Evolutionary conservation across 2,888 invertebrate genomes (phyloP).

Genomic region (Prostheceraeus crozeri): DNA sequence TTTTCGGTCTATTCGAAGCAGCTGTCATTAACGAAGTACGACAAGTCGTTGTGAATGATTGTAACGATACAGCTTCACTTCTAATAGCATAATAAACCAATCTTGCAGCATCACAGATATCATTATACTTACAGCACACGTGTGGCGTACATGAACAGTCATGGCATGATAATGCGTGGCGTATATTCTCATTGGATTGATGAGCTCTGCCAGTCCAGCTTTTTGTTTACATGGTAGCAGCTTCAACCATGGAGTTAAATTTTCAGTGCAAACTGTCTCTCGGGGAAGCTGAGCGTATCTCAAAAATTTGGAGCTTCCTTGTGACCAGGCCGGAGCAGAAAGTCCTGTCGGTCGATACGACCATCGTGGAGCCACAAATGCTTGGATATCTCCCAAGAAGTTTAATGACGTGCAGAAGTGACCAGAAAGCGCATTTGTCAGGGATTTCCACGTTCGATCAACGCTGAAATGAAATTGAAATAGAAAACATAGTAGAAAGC

Average conservation of each 20-base stretch:
- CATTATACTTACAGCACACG: constrained; percentile 64
- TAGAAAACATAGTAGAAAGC: neutral
- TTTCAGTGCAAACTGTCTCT: constrained; percentile 96
- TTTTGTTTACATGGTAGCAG: constrained; percentile 78
- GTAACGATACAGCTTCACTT: no score
- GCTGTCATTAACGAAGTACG: no score
- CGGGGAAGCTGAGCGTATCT: constrained; percentile 79
- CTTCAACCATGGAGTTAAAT: constrained; percentile 95
- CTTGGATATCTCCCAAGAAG: constrained; percentile 77
- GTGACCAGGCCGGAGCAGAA: constrained; percentile 59
- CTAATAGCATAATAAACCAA: no score
- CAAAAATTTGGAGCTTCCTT: constrained; percentile 45
- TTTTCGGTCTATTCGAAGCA: no score
- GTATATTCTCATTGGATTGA: constrained; percentile 82
- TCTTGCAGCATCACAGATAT: no score
- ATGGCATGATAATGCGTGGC: constrained; percentile 86
- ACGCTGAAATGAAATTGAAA: constrained; percentile 60
- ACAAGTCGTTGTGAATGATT: no score
- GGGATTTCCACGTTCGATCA: constrained; percentile 71
- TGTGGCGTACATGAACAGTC: constrained; percentile 72
- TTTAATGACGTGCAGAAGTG: constrained; percentile 90
- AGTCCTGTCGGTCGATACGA: constrained; percentile 72
- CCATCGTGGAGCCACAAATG: constrained; percentile 70
- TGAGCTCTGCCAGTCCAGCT: constrained; percentile 74
- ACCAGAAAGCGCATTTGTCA: constrained; percentile 83